Evolutionary conservation across 2,888 invertebrate species (phyloP), one percentile per base, ranked within the genome.

Genomic region (Dryococelus australis): DNA sequence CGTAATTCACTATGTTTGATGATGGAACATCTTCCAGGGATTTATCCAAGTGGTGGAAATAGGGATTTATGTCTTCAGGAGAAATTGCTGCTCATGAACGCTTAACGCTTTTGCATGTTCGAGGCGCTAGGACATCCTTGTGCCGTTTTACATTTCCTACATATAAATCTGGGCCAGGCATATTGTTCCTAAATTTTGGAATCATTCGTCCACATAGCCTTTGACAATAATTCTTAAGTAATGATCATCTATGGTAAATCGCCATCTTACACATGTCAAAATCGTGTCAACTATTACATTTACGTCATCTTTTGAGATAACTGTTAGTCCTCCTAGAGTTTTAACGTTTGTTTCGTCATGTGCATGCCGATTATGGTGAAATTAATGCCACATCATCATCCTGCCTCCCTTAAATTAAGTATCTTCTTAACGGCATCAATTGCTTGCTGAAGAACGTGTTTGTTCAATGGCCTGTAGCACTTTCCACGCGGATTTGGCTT

Each of bases 241-340:
- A 47, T 65, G 43, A n/a, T 43, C 47, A 81, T 87, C 86, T 27
- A 87, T 43, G 8, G 86, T 35, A 43, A 86, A 86, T 27, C 87
- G 78, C 87, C 87, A 87, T 28, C 86, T 85, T n/a, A 43, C 43
- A 80, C 87, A 87, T 86, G 47, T 65, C n/a, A 65, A n/a, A 20
- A 87, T 24, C 26, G 85, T 53, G 28, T 53, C 85, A 10, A 87
- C 85, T n/a, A 87, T 35, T 26, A 87, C 9, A 16, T 65, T n/a
- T 87, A 79, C 87, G 8, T 47, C 47, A 4, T 47, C 53, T 85
- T 51, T n/a, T 47, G 87, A 85, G 28, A 87, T 20, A 35, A 79
- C 80, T 35, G 87, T 85, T 43, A 80, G 85, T 1, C 87, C 86
- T 86, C 87, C 85, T 43, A 80, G 78, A 65, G 24, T 12, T 80